Conservation (phyloP, 2,888 invertebrate genomes). For the Sphinx pinastri region DNA sequence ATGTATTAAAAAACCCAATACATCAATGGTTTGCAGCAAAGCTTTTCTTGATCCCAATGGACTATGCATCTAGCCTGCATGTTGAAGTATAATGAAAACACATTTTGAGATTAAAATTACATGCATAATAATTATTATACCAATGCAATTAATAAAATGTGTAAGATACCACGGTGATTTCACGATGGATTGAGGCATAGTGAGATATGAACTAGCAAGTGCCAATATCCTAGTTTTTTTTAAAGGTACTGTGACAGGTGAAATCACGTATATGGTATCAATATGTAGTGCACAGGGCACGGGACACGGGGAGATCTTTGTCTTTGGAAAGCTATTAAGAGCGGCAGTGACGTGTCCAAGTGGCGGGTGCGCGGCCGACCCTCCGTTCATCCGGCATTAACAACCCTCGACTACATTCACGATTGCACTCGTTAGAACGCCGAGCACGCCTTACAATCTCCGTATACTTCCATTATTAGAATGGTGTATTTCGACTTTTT, state of each 20-base stretch:
- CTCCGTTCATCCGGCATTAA: slow-evolving; percentile 57
- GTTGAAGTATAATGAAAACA: background rate
- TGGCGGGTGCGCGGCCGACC: slow-evolving; percentile 55
- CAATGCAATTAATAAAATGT: no score
- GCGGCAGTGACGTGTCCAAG: slow-evolving; percentile 71
- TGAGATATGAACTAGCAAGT: no score
- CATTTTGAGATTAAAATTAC: background rate
- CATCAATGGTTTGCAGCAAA: background rate
- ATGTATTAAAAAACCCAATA: no score
- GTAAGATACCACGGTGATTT: no score
- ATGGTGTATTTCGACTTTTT: slow-evolving; percentile 1
- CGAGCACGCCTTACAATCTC: slow-evolving; percentile 15
- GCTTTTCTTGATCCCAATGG: background rate
- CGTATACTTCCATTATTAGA: slow-evolving; percentile 4
- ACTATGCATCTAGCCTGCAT: background rate
- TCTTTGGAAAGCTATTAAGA: slow-evolving; percentile 47
- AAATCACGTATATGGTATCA: background rate
- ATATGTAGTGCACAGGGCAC: background rate
- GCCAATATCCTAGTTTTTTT: background rate
- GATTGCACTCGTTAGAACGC: slow-evolving; percentile 28
- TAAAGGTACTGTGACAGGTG: background rate
- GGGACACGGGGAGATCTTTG: slow-evolving; percentile 33
- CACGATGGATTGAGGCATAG: no score
- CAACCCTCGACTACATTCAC: slow-evolving; percentile 48
- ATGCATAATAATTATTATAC: background rate